phyloP scores from a whole-genome alignment of 2,113 vertebrate species.

The Microcebus tavaratra region DNA sequence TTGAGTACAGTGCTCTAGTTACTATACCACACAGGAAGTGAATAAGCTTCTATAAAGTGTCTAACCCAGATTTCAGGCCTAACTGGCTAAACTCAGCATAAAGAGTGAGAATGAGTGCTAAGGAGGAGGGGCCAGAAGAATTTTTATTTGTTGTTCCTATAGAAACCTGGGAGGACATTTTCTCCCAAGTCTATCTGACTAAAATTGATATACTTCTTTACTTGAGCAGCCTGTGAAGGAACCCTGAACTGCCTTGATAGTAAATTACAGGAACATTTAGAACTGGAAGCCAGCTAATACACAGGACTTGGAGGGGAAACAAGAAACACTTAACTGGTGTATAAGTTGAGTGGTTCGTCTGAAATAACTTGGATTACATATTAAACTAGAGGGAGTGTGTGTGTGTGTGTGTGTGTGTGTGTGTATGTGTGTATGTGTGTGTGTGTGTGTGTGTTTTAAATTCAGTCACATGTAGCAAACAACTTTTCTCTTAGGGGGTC shows the following conservation, averaged over 20 bases:
- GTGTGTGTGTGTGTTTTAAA: neutral
- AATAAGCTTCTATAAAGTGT: neutral
- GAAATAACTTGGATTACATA: neutral
- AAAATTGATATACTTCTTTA: neutral
- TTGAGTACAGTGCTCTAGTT: neutral
- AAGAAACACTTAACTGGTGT: neutral
- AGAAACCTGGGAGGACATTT: neutral
- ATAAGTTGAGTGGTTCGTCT: neutral
- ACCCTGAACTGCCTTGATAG: neutral
- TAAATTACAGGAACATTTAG: neutral
- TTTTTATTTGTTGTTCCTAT: constrained; percentile 18
- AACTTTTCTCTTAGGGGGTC: constrained; percentile 49
- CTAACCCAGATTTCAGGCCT: neutral
- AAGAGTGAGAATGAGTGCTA: neutral
- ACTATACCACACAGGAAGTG: neutral
- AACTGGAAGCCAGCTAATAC: neutral
- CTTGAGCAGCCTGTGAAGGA: constrained; percentile 16
- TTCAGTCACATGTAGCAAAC: neutral
- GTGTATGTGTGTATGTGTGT: neutral
- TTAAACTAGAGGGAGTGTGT: neutral
- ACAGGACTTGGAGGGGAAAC: neutral
- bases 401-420: neutral
- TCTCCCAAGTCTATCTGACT: neutral
- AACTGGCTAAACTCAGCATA: neutral
- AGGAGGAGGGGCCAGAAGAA: neutral